These are phyloP conservation scores for Ceyx margarethae DNA, from an alignment of 2,113 vertebrate genomes.

Conservation along the genomic window DNA sequence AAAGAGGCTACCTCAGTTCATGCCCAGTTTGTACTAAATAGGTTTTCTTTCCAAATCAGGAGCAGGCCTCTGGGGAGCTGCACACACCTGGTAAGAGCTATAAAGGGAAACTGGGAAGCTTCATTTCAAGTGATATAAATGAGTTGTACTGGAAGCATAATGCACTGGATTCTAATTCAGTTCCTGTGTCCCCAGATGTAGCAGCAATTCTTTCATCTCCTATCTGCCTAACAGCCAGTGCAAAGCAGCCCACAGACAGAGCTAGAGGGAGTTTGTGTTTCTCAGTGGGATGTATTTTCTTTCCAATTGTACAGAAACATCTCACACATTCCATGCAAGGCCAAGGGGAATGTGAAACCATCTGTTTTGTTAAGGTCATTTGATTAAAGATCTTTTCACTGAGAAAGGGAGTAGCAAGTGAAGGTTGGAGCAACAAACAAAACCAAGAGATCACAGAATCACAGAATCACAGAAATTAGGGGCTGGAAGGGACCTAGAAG, in stretches of 20 bases:
- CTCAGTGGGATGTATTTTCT: background rate
- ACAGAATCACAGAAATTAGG: too few species aligned
- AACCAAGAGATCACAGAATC: background rate
- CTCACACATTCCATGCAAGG: background rate
- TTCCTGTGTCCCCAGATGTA: background rate
- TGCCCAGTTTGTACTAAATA: background rate
- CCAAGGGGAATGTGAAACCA: background rate
- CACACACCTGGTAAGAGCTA: background rate
- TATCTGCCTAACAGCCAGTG: background rate
- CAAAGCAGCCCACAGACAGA: background rate
- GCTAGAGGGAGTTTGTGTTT: background rate
- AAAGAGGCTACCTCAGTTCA: background rate
- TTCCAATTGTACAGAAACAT: background rate
- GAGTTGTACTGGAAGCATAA: background rate
- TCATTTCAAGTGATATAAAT: background rate
- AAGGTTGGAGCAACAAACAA: background rate
- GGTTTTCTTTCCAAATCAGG: slow-evolving; percentile 22
- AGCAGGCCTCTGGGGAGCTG: slow-evolving; percentile 23
- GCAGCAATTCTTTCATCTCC: background rate
- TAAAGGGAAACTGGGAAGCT: slow-evolving; percentile 1
- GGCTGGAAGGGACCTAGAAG: too few species aligned
- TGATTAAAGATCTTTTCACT: background rate
- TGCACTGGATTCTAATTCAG: background rate
- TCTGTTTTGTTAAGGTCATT: background rate
- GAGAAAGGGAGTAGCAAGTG: background rate